phyloP scores from a whole-genome alignment of 2,797 vertebrate species.

The Cetoscarus ocellatus region DNA sequence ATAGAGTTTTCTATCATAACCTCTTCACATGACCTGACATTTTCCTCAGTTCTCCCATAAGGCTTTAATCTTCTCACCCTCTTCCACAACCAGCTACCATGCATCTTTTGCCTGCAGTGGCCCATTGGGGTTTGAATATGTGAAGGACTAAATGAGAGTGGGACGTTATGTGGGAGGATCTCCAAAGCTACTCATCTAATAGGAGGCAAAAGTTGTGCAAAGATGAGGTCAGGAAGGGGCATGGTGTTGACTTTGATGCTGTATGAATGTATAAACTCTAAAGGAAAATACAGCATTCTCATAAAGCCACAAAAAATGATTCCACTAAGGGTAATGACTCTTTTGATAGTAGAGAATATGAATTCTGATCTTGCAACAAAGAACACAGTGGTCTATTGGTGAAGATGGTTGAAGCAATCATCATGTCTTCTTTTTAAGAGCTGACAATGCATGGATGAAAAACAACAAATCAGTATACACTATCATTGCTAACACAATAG shows the following conservation, averaged over 20 bases:
- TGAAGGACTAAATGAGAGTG: conserved; percentile 39
- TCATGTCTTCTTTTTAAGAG: conserved; percentile 28
- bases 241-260: conserved; percentile 11
- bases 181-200: conserved; percentile 15
- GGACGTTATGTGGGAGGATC: conserved; percentile 38
- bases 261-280: conserved; percentile 18
- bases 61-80: conserved; percentile 15
- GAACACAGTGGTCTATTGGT: conserved; percentile 15
- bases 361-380: conserved; percentile 6
- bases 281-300: neutral
- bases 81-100: neutral
- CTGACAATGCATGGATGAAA: conserved; percentile 30
- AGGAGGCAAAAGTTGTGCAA: conserved; percentile 16
- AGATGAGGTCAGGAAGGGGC: conserved; percentile 21
- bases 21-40: conserved; percentile 9
- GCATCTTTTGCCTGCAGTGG: conserved; percentile 24
- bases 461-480: conserved; percentile 36
- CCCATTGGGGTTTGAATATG: conserved; percentile 30
- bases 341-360: conserved; percentile 9
- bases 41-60: conserved; percentile 10
- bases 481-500: conserved; percentile 9
- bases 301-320: conserved; percentile 11
- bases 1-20: neutral
- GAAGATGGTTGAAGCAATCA: conserved; percentile 26
- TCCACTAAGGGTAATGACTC: conserved; percentile 4